A percentile compares a stretch with the other conserved stretches of the same genome.
phyloP scores from a whole-genome alignment of 2,113 vertebrate genomes.

The Mus pahari region DNA sequence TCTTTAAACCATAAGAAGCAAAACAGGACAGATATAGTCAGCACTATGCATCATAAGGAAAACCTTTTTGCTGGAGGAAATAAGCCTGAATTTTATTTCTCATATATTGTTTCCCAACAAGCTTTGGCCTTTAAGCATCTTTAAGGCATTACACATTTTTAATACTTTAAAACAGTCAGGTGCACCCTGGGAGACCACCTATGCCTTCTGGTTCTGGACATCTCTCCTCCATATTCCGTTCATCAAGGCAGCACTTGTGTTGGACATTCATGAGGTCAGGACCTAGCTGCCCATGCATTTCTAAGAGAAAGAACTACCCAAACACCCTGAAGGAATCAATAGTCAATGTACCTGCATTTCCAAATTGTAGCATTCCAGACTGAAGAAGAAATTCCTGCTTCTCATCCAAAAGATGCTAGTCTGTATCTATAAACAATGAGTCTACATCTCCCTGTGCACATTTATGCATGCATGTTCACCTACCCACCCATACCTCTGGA shows the following conservation, averaged over 20 bases:
- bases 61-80: not conserved
- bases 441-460: not conserved
- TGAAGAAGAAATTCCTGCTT: not conserved
- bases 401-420: conserved; percentile 30
- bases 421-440: not conserved
- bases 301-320: not conserved
- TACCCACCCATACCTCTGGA: not conserved
- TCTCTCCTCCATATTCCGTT: not conserved
- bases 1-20: conserved; percentile 27
- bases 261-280: not conserved
- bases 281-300: not conserved
- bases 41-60: not conserved
- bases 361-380: not conserved
- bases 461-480: not conserved
- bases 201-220: not conserved
- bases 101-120: not conserved
- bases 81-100: not conserved
- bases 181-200: not conserved
- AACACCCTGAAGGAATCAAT: not conserved
- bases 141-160: not conserved
- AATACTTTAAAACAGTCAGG: not conserved
- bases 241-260: not conserved
- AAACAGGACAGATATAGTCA: not conserved
- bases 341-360: not conserved
- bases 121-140: conserved; percentile 1